phyloP scores from a whole-genome alignment of 2,113 vertebrate genomes.

The Semnornis frantzii region DNA sequence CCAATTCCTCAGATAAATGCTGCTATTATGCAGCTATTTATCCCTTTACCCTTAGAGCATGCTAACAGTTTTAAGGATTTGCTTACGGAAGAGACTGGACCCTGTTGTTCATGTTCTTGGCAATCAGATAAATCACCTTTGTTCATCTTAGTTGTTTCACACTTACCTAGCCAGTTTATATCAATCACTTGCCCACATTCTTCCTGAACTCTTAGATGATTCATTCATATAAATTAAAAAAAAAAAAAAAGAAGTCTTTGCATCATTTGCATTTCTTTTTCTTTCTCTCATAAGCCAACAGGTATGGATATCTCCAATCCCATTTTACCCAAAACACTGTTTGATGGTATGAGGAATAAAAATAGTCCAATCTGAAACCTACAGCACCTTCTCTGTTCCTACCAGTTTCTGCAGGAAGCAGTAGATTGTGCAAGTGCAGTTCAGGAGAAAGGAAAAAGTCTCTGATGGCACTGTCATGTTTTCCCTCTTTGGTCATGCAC shows the following conservation, averaged over 20 bases:
- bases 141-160: neutral
- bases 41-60: neutral
- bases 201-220: neutral
- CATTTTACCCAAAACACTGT: neutral
- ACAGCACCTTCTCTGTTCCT: neutral
- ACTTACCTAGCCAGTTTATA: neutral
- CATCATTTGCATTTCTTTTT: neutral
- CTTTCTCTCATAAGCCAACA: neutral
- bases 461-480: neutral
- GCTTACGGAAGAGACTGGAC: neutral
- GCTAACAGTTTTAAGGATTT: neutral
- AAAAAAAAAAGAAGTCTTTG: fast-evolving
- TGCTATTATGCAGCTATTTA: neutral
- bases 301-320: neutral
- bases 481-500: neutral
- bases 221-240: neutral
- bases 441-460: neutral
- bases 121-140: constrained; percentile 13
- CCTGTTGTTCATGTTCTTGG: neutral
- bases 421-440: fast-evolving
- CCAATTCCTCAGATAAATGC: neutral
- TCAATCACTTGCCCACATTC: neutral
- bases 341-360: neutral
- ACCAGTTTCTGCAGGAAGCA: neutral
- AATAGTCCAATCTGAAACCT: neutral